Base-by-base conservation (phyloP, 2,888 invertebrate species). In the Strigamia transsilvanica region DNA sequence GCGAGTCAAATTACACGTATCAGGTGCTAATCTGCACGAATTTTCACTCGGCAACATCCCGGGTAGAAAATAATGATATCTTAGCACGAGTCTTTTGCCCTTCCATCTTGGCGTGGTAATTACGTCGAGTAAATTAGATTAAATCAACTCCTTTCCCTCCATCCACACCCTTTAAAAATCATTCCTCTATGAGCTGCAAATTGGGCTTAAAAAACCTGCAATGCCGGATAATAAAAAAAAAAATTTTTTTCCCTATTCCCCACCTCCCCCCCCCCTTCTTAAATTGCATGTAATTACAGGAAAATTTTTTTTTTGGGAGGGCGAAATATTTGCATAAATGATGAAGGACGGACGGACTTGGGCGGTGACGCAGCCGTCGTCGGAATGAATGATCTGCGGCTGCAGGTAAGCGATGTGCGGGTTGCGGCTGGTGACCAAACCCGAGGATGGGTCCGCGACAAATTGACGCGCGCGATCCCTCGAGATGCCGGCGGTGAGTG, bases 51-150 rank as follows among this genome's bases (percentile, higher is more conserved):
- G 46, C 46, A 23, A 23, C 51, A 23, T 80, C 46, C 80, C 34
- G 18, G 15, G 46, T 27, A 41, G 79, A 32, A 80, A 42, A 18
- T 80, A 80, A 80, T 80, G 80, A 80, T 80, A 80, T 80, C 80
- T 80, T 80, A 80, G 80, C 21, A 46, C 15, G 41, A 38, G 78
- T 78, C 78, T 78, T 78, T 78, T 78, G 23, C 41, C 32, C 80
- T 51, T 38, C 61, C 61, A 51, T 61, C 80, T 80, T 27, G 23
- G 61, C 80, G 61, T 7, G 23, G 80, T 80, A 80, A 80, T 80
- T 80, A 80, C 80, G 27, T 80, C 27, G 51, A 61, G 80, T 80
- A 80, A 80, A 80, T 80, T 80, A 80, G 61, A 80, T 80, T 80
- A 80, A 80, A 80, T 80, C 80, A 80, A 46, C 79, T 18, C 79